phyloP scores from a whole-genome alignment of 2,113 vertebrate species.

The Anser brachyrhynchus region DNA sequence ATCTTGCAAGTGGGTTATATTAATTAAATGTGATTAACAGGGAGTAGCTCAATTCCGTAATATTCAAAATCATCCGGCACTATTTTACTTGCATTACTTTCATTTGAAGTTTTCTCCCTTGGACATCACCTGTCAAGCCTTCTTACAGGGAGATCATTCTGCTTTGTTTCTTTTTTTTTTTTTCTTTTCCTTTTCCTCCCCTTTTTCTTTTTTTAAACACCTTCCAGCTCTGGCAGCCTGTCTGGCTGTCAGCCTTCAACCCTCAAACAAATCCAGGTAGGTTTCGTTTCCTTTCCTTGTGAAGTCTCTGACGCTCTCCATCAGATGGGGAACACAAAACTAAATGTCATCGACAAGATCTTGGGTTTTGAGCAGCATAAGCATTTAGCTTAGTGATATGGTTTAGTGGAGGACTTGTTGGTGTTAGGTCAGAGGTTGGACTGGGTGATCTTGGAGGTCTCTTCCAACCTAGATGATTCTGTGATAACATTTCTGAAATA shows the following conservation, averaged over 20 bases:
- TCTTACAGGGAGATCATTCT: background rate
- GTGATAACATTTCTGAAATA: background rate
- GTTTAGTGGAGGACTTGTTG: too few species aligned
- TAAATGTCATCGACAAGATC: background rate
- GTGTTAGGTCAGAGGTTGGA: too few species aligned
- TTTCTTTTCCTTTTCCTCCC: too few species aligned
- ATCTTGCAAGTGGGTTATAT: background rate
- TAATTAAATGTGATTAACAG: conserved; percentile 44
- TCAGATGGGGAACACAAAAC: background rate
- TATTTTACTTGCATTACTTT: background rate
- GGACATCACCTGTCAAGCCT: background rate
- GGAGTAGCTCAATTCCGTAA: background rate
- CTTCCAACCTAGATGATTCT: too few species aligned
- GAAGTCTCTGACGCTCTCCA: background rate
- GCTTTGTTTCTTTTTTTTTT: too few species aligned
- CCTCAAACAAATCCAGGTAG: background rate
- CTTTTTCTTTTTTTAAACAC: background rate
- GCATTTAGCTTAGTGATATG: too few species aligned
- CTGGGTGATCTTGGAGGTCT: too few species aligned
- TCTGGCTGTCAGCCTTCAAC: background rate
- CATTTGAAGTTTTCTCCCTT: background rate
- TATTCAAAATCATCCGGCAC: conserved; percentile 1
- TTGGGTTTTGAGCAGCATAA: background rate
- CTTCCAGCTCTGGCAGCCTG: background rate
- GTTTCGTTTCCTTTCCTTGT: background rate